These are phyloP conservation scores for Mesorhabditis sp. DNA, from an alignment of 2,888 invertebrate genomes.

Conservation along the genomic window DNA sequence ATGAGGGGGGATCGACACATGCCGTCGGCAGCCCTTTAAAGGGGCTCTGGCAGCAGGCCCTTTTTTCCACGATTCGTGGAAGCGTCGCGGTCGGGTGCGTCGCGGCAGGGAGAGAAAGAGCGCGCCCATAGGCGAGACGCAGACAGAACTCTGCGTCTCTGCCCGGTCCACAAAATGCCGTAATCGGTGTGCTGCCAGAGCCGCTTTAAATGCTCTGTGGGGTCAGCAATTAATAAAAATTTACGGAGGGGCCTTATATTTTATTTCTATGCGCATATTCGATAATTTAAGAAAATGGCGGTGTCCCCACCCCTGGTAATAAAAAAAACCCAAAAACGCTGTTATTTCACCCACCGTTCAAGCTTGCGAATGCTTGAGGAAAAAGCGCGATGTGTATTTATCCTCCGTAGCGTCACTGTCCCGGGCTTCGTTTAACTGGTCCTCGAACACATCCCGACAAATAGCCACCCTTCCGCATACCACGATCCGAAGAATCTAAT, in stretches of 20 bases:
- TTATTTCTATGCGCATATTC: not conserved
- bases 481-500: constrained; percentile 31
- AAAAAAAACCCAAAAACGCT: constrained; percentile 1
- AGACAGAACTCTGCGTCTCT: too few relatives aligned
- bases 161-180: too few relatives aligned
- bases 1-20: too few relatives aligned
- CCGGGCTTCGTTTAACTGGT: constrained; percentile 90
- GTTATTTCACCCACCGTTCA: constrained; percentile 15
- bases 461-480: constrained; percentile 34
- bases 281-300: not conserved
- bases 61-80: too few relatives aligned
- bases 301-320: constrained; percentile 5
- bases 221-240: too few relatives aligned
- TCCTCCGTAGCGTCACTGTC: constrained; percentile 82
- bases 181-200: too few relatives aligned
- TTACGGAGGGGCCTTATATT: not conserved
- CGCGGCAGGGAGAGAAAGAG: too few relatives aligned
- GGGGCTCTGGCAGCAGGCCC: too few relatives aligned
- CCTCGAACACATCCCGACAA: constrained; percentile 73
- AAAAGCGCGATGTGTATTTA: constrained; percentile 78
- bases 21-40: too few relatives aligned
- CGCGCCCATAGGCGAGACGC: too few relatives aligned
- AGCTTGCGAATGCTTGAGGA: constrained; percentile 5
- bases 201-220: too few relatives aligned
- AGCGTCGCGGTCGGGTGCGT: too few relatives aligned